phyloP scores from a whole-genome alignment of 2,797 vertebrate genomes.

The Apogon talboti region DNA sequence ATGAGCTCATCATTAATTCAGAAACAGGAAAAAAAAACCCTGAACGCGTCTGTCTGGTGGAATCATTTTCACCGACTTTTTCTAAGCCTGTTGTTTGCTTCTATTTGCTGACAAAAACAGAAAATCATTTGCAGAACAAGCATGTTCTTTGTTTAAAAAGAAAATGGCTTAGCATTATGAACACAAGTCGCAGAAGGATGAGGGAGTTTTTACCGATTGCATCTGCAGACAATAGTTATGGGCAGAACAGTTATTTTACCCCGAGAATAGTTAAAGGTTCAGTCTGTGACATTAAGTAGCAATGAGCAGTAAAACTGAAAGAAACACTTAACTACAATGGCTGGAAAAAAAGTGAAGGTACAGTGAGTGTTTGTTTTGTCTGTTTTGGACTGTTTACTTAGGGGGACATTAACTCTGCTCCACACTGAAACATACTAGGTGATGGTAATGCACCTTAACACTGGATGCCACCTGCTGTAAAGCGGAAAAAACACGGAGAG shows the following conservation, averaged over 20 bases:
- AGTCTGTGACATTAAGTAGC: too few relatives aligned
- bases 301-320: too few relatives aligned
- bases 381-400: too few relatives aligned
- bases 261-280: too few relatives aligned
- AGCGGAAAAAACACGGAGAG: too few relatives aligned
- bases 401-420: too few relatives aligned
- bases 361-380: too few relatives aligned
- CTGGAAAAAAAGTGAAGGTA: too few relatives aligned
- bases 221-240: conserved; percentile 9
- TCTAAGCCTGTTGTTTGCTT: conserved; percentile 44
- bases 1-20: conserved; percentile 59
- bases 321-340: too few relatives aligned
- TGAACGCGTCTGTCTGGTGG: conserved; percentile 34
- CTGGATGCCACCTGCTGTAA: too few relatives aligned
- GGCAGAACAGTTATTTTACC: conserved; percentile 11
- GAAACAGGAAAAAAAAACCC: conserved; percentile 36
- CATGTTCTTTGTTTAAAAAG: conserved; percentile 36
- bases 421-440: too few relatives aligned
- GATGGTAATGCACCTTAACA: too few relatives aligned
- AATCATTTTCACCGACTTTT: conserved; percentile 36
- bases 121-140: conserved; percentile 44
- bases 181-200: background rate
- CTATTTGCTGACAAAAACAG: conserved; percentile 44
- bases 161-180: conserved; percentile 11
- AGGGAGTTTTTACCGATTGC: conserved; percentile 1